Conservation (phyloP, 2,113 vertebrate species). For the Ardeotis arabs region DNA sequence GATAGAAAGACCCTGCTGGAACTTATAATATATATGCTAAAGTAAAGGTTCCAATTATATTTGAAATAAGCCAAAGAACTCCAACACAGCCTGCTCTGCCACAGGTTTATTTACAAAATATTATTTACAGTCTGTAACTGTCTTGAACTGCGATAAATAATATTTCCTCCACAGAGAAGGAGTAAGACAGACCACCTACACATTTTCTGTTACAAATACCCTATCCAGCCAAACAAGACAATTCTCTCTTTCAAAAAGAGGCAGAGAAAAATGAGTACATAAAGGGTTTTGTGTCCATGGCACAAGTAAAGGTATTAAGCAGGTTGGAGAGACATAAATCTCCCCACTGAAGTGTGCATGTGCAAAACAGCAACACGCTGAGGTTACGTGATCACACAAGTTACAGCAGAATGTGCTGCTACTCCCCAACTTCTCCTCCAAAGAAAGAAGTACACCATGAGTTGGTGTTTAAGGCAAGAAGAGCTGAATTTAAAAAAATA, state of each 20-base stretch:
- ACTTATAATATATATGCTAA: neutral
- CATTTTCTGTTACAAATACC: slow-evolving; percentile 32
- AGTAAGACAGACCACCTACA: slow-evolving; percentile 49
- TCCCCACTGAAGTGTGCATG: neutral
- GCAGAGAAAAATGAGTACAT: neutral
- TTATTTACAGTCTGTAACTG: slow-evolving; percentile 50
- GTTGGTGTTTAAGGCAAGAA: neutral
- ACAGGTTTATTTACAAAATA: slow-evolving; percentile 73
- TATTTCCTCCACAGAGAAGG: slow-evolving; percentile 64
- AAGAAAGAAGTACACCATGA: neutral
- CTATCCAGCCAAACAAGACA: neutral
- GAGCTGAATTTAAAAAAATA: neutral
- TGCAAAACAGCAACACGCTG: neutral
- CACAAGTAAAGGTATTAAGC: neutral
- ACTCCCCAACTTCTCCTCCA: neutral
- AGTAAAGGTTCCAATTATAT: neutral
- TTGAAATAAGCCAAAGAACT: neutral
- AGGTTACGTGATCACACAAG: neutral
- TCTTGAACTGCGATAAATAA: slow-evolving; percentile 48
- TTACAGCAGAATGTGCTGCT: neutral
- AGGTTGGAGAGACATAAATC: neutral
- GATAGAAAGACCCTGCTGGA: neutral
- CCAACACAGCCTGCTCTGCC: neutral
- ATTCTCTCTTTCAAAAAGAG: neutral
- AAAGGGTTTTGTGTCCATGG: neutral